Evolutionary conservation across 1,140 invertebrate species (phyloP), one percentile per base, ranked within the genome.

Genomic region (Hylaeus anthracinus): DNA sequence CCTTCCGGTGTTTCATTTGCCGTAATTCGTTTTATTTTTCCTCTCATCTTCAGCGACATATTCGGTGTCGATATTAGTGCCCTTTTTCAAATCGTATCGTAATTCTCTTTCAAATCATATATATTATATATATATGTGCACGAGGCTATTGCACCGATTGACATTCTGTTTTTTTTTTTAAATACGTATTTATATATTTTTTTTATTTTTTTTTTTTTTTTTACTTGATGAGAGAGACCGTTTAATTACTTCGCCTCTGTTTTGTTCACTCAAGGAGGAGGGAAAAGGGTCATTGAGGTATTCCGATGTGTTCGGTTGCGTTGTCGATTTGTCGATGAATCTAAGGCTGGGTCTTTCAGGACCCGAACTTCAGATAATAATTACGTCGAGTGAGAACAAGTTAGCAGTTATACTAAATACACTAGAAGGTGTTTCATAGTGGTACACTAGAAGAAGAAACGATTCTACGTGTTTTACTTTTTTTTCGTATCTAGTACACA

Each of bases 271-370:
- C 84, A 83, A 79, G 72, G 67, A 79, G 75, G 79, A 86, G 80
- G 84, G 84, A 63, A 86, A 86, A 79, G 84, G 84, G 85, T 85
- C 74, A 86, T 85, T 86, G 84, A 86, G 84, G 80, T 60, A 81
- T 86, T 73, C 61, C 63, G 78, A 70, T 58, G n/a, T 39, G 14
- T 75, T 43, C 64, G 43, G n/a, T 53, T 45, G 26, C 55, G 56
- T 53, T 26, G 69, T 51, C 51, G 51, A 51, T 9, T 51, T 51
- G 51, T 51, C 51, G 51, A 51, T 51, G 51, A 51, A 51, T 48
- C 45, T 8, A 8, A 48, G 45, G 45, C 45, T 48, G 45, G 45
- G 2, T 48, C 45, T 48, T 48, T 48, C 45, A 48, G 45, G 45
- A 48, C 45, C 45, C 45, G 8, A 5, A 8, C 45, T 48, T 48